Base-by-base conservation (phyloP, 2,797 vertebrate species). In the Anabacerthia variegaticeps region DNA sequence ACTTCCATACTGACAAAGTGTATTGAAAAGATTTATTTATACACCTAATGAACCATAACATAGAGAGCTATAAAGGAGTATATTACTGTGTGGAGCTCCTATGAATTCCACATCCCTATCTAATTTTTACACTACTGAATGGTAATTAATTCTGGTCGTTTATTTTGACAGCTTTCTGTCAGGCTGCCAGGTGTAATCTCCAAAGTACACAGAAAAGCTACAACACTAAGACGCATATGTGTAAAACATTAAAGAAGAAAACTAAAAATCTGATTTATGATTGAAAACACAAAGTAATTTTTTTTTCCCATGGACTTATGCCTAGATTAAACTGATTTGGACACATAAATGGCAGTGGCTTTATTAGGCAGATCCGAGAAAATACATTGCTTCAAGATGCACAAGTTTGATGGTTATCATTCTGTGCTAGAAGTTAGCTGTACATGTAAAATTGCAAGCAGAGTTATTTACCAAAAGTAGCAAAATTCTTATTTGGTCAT, bases 11-110 rank as follows among this genome's bases (percentile, higher is more conserved):
- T 91, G 88, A 32, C 83, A 80, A 88, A 89, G 32, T 34, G 12
- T 52, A 96, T 39, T 59, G 48, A 82, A 95, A 93, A 89, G 39
- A 92, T 86, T 91, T 96, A 94, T 93, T 96, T 95, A 69, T 74
- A 69, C 15, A 80, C 20, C 48, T 89, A 91, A 96, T 77, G 75
- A 96, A 89, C 75, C 80, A 49, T 79, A 94, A 92, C 9, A 0
- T 5, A 67, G 46, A 92, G 32, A 77, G 48, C 24, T 52, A 36
- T 23, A 89, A 36, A 88, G 20, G 8, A 79, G 19, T 69, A n/a
- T 28, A 94, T 68, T 89, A 82, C 21, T 65, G 52, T 54, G 24
- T 55, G 37, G 54, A 95, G 61, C 7, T 88, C n/a, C 34, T 83
- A 72, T 24, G 44, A 43, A 23, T 58, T 89, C 41, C 1, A 6